A percentile compares a stretch with the other conserved stretches of the same genome.
Conservation (phyloP, 2,113 vertebrate genomes). For the Deroptyus accipitrinus region DNA sequence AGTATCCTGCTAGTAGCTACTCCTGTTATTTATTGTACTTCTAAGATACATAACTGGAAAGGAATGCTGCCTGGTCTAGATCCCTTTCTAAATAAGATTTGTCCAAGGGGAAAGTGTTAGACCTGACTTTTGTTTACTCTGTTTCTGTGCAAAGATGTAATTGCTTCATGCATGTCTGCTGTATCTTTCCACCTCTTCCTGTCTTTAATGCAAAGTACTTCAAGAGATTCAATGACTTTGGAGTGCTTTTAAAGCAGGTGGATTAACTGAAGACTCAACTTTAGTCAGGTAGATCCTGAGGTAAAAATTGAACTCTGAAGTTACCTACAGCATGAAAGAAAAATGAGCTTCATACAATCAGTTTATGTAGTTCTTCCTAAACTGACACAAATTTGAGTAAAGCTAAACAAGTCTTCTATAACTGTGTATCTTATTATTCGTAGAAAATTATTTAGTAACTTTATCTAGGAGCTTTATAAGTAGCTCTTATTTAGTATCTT, state of each 20-base stretch:
- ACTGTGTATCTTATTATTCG: neutral
- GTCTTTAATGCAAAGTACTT: neutral
- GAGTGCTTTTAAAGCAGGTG: neutral
- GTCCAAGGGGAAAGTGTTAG: neutral
- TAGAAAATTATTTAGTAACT: neutral
- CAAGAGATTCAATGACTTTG: neutral
- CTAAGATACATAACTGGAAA: neutral
- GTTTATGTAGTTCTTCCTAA: neutral
- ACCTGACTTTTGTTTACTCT: neutral
- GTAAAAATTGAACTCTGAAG: neutral
- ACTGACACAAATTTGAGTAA: neutral
- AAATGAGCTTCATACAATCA: neutral
- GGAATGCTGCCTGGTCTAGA: neutral
- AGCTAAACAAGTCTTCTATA: neutral
- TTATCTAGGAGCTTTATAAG: neutral
- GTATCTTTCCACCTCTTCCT: neutral
- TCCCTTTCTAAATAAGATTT: neutral
- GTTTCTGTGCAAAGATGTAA: neutral
- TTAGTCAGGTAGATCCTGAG: neutral
- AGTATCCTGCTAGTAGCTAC: neutral
- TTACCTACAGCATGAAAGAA: neutral
- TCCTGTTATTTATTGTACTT: neutral
- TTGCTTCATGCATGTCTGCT: rapidly evolving
- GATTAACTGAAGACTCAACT: neutral
- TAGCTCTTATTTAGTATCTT: neutral